A percentile compares a stretch with the other conserved stretches of the same genome.
Evolutionary conservation across 2,113 vertebrate species (phyloP).

Genomic region (Rhizomys pruinosus): DNA sequence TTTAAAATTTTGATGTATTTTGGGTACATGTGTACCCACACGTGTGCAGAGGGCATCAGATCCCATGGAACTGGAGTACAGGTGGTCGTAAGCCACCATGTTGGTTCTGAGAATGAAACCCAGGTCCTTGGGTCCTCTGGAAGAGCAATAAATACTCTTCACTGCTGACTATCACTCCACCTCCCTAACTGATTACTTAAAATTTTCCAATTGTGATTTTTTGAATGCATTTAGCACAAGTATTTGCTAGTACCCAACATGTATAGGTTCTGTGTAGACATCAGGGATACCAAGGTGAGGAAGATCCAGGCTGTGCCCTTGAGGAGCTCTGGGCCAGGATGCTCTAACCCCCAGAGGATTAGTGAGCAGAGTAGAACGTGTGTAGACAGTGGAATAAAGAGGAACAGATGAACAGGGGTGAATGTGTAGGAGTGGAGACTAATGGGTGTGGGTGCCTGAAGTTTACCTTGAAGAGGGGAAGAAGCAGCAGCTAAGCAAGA

Average conservation of each 20-base stretch:
- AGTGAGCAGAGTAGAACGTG: neutral
- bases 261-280: neutral
- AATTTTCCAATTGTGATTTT: neutral
- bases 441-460: neutral
- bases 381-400: neutral
- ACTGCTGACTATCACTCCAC: no score
- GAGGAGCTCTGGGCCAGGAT: neutral
- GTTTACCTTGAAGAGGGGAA: neutral
- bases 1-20: no score
- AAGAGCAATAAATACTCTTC: no score
- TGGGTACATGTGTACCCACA: no score
- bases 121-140: no score
- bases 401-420: neutral
- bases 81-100: no score
- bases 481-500: neutral
- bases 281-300: neutral
- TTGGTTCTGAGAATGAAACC: no score
- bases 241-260: neutral
- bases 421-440: neutral
- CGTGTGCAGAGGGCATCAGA: no score
- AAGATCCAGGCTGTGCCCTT: neutral
- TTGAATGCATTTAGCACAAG: neutral
- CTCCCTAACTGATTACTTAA: neutral
- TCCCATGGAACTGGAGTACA: no score
- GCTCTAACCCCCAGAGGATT: neutral